Base-by-base conservation (phyloP, 2,797 vertebrate genomes). In the Anguilla megastoma region DNA sequence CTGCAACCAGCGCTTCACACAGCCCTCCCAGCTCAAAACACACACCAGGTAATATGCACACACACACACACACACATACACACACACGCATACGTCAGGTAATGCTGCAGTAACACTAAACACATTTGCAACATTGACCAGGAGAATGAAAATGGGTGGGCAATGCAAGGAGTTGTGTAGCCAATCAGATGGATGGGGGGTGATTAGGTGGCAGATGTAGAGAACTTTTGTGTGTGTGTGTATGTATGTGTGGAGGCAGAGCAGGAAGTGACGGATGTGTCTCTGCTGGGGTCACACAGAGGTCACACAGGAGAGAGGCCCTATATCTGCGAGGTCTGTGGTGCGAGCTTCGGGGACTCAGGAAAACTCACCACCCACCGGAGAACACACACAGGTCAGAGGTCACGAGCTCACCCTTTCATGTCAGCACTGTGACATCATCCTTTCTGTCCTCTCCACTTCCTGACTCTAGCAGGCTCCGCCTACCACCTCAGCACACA, bases 261-360 rank as follows among this genome's bases (percentile, higher is more conserved):
- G 71, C 21, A 50, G 24, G 27, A 56, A 84, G 50, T 3, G 24
- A 84, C 9, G 6, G 9, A 84, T 54, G 48, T 79, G 0, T 9
- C 79, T 87, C 60, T 52, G 41, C 41, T 60, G 21, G 79, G 30
- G 58, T 52, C 69, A n/a, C 52, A 18, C 54, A 95, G 95, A 87
- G 94, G 93, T 76, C 95, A 95, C 60, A 95, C 95, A 0, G 94
- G 95, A 54, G 94, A 95, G 88, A 95, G 93, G 88, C 95, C 94
- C 0, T 95, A 94, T 36, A 87, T 95, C n/a, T 95, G 94, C 48
- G 95, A 95, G 84, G 94, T 94, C 5, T 95, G 94, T 0, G 94
- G 94, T 0, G 92, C 93, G 8, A 93, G 92, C 84, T 95, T 95
- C 88, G 91, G 90, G 0, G 92, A 94, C 88, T 94, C 36, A 88